Evolutionary conservation across 2,113 vertebrate species (phyloP), one percentile per base, ranked within the genome.

Genomic region (Halcyon malimbica): DNA sequence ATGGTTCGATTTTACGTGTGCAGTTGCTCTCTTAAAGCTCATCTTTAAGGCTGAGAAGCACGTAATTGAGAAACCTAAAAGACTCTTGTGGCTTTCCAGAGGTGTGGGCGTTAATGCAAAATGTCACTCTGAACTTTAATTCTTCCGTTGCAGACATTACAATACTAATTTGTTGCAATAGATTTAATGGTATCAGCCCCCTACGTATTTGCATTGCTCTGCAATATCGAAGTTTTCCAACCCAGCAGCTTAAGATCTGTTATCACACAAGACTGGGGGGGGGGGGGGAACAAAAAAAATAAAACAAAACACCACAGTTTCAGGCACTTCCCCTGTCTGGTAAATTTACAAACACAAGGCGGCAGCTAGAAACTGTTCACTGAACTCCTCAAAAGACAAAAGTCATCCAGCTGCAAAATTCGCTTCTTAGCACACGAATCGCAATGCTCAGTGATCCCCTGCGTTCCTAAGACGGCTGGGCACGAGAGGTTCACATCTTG

Each of bases 261-360:
- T 24, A 87, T 37, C 46, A 63, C 9, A 42, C 42, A 42, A 42
- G 42, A 42, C 35, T 35, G 16, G 3, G 3, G 25, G 31, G 35
- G 31, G 35, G 6, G 7, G 13, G 4, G 1, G 0, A 2, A 17
- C 17, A 53, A 37, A 8, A 11, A 9, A 8, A 19, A 23, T 29
- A 5, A 23, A 46, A 23, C n/a, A 48, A 53, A 23, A 2, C 8
- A 12, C 9, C 51, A 69, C 0, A 2, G 42, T 51, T 90, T 59
- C 59, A 81, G 42, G 48, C 42, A 35, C 33, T 60, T 89, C 46
- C 42, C 0, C 0, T n/a, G 33, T 24, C 48, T 53, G 24, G 15
- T 71, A 65, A 75, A 82, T 65, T 68, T 67, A 79, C 39, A 76
- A 75, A 87, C 19, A 44, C 23, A 64, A 71, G 76, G 8, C 4